Evolutionary conservation across 1,140 invertebrate genomes (phyloP).

Genomic region (Amyelois transitella): DNA sequence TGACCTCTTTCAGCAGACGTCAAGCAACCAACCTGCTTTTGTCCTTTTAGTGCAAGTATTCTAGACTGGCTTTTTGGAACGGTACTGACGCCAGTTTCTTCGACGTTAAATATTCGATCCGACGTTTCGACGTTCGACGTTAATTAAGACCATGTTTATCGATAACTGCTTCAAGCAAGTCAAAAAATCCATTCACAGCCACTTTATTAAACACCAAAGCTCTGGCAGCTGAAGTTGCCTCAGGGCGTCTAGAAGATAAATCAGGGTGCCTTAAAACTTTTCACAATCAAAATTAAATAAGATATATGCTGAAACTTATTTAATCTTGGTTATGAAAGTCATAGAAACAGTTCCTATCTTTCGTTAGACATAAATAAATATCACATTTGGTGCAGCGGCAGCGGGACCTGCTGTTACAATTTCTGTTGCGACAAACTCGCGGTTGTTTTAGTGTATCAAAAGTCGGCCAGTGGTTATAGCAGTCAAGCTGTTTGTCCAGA

Average conservation of each 20-base stretch:
- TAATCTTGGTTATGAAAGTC: too few species aligned
- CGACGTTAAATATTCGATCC: conserved; percentile 6
- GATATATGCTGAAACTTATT: too few species aligned
- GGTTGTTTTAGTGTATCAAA: too few species aligned
- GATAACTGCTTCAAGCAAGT: conserved; percentile 8
- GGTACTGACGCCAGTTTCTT: conserved; percentile 5
- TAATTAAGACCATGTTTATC: conserved; percentile 15
- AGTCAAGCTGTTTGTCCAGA: too few species aligned
- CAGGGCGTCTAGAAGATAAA: conserved; percentile 26
- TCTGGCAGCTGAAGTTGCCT: conserved; percentile 29
- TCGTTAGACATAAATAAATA: too few species aligned
- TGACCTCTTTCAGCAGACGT: conserved; percentile 36
- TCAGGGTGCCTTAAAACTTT: conserved; percentile 37
- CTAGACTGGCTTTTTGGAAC: conserved; percentile 1
- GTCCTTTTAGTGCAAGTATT: neutral
- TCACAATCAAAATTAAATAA: too few species aligned
- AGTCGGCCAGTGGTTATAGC: too few species aligned
- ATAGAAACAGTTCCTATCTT: too few species aligned
- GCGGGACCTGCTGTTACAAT: too few species aligned
- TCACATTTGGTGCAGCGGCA: too few species aligned
- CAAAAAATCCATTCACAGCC: conserved; percentile 20
- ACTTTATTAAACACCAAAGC: conserved; percentile 33
- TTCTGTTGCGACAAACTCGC: too few species aligned
- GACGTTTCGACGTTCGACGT: too few species aligned
- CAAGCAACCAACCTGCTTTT: conserved; percentile 9